phyloP scores from a whole-genome alignment of 2,113 vertebrate species.

The Mastomys natalensis region DNA sequence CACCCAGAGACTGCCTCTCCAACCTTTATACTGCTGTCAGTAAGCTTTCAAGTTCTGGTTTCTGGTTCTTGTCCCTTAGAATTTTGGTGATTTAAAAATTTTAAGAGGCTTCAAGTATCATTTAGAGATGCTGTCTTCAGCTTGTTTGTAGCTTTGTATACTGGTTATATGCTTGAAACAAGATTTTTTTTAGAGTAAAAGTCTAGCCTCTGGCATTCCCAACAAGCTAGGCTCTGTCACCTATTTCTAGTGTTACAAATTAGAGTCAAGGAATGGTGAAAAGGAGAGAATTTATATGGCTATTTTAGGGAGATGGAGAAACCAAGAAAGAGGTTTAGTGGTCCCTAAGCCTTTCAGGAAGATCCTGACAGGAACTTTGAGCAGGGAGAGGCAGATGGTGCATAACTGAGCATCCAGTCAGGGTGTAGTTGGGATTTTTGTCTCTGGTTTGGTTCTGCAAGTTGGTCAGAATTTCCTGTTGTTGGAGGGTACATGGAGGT shows the following conservation, averaged over 20 bases:
- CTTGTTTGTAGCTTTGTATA: neutral
- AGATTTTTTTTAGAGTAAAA: neutral
- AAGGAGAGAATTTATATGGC: neutral
- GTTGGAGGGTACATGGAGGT: neutral
- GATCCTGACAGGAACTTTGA: neutral
- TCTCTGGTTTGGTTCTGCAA: neutral
- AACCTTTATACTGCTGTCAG: neutral
- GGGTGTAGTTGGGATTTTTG: neutral
- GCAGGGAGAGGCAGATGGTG: neutral
- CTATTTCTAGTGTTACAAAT: neutral
- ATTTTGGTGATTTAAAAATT: neutral
- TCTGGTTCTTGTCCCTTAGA: constrained; percentile 4
- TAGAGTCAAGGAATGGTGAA: neutral
- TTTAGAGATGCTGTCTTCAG: constrained; percentile 34
- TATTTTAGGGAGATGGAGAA: no score
- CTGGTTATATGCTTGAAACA: neutral
- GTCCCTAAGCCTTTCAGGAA: neutral
- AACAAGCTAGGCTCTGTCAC: no score
- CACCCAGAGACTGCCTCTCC: neutral
- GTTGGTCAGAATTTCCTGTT: neutral
- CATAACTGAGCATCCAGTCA: neutral
- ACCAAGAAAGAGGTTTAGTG: neutral
- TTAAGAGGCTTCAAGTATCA: neutral
- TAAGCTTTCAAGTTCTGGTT: constrained; percentile 35
- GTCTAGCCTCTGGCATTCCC: neutral